Conservation (phyloP, 1,140 invertebrate genomes). For the Bacillus rossius region DNA sequence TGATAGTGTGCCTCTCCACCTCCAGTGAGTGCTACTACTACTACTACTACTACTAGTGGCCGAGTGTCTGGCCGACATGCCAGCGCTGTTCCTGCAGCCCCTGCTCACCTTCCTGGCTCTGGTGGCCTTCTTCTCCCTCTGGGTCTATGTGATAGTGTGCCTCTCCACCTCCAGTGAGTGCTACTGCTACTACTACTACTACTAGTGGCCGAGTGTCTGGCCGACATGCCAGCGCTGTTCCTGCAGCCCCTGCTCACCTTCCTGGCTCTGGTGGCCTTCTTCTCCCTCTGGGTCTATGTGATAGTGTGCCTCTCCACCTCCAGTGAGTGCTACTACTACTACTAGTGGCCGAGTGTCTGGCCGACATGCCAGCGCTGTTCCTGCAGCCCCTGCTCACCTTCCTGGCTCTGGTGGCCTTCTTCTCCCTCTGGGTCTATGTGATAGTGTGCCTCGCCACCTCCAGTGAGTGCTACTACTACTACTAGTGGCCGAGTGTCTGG, state of each 20-base stretch:
- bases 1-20: slow-evolving; percentile 66
- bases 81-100: slow-evolving; percentile 82
- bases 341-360: no score
- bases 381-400: slow-evolving; percentile 86
- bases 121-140: slow-evolving; percentile 74
- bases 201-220: no score
- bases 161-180: slow-evolving; percentile 64
- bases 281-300: slow-evolving; percentile 78
- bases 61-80: no score
- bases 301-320: slow-evolving; percentile 64
- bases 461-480: no score
- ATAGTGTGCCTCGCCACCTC: slow-evolving; percentile 65
- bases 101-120: slow-evolving; percentile 77
- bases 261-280: slow-evolving; percentile 67
- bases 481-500: no score
- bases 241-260: slow-evolving; percentile 86
- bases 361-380: slow-evolving; percentile 76
- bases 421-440: slow-evolving; percentile 78
- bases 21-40: slow-evolving; percentile 64
- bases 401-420: slow-evolving; percentile 67
- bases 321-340: no score
- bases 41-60: no score
- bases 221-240: slow-evolving; percentile 76
- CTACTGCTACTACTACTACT: no score
- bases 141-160: slow-evolving; percentile 71